A percentile compares a stretch with the other conserved stretches of the same genome.
phyloP scores from a whole-genome alignment of 2,797 vertebrate genomes.

The Saxicola maurus region DNA sequence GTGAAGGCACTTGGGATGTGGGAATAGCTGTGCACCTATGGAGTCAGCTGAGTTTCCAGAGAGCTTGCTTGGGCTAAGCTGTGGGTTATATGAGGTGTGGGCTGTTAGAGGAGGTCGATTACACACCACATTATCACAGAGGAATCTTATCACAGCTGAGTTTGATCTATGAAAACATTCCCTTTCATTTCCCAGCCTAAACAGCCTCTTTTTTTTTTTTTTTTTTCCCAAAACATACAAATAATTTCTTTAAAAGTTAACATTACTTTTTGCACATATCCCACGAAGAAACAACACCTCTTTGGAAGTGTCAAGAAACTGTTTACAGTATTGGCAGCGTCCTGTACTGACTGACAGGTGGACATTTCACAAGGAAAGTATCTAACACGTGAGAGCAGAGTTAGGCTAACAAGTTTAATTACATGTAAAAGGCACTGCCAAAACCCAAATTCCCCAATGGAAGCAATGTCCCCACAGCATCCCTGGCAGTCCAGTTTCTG shows the following conservation, averaged over 20 bases:
- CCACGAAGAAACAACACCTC: background rate
- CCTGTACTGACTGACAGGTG: accelerated
- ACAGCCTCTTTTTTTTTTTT: background rate
- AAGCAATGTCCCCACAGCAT: accelerated
- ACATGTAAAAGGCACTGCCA: background rate
- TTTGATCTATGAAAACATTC: background rate
- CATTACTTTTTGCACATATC: background rate
- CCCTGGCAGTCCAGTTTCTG: background rate
- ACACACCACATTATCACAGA: background rate
- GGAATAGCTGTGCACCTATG: background rate
- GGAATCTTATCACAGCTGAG: background rate
- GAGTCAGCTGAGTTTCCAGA: background rate
- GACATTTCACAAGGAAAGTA: background rate
- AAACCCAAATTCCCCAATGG: background rate
- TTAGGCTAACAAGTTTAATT: background rate
- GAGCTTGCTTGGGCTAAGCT: background rate
- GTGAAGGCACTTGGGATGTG: background rate
- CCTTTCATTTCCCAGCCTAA: background rate
- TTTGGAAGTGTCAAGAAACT: background rate
- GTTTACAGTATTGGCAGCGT: accelerated
- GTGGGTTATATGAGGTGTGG: background rate
- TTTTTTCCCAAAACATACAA: background rate
- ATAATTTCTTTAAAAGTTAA: background rate
- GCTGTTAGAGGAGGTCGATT: background rate
- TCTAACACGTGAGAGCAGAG: background rate